phyloP scores from a whole-genome alignment of 2,888 invertebrate species.

The Magallana nippona region DNA sequence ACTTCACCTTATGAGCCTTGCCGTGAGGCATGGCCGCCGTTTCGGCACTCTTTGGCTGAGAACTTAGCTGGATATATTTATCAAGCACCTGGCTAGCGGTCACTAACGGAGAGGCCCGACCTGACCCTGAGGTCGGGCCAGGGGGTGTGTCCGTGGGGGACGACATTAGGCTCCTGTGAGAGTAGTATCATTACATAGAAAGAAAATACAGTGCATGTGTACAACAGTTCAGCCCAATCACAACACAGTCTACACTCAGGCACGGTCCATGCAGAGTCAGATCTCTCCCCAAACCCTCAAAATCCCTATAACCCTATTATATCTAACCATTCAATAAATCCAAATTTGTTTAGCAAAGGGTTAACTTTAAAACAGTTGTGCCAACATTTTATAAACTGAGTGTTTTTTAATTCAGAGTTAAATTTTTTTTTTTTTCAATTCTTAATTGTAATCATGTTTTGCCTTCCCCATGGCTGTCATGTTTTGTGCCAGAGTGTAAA shows the following conservation, averaged over 20 bases:
- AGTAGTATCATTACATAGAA: conserved; percentile 51
- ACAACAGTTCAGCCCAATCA: conserved; percentile 23
- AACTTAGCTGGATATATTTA: conserved; percentile 66
- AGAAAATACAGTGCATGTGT: conserved; percentile 42
- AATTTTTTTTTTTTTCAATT: no score
- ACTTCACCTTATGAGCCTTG: conserved; percentile 51
- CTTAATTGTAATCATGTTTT: no score
- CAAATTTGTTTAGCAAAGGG: no score
- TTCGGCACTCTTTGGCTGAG: conserved; percentile 52
- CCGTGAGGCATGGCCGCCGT: conserved; percentile 42
- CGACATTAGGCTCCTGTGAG: conserved; percentile 65
- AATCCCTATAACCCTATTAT: no score
- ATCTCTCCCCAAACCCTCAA: no score
- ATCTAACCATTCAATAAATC: no score
- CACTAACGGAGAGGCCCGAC: conserved; percentile 62
- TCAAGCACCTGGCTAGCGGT: conserved; percentile 66
- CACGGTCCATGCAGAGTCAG: not conserved
- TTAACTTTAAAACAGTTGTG: no score
- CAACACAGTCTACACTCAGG: not conserved
- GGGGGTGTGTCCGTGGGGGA: conserved; percentile 40
- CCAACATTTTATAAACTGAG: no score
- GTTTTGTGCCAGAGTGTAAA: not conserved
- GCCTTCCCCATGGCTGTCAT: no score
- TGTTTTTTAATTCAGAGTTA: no score
- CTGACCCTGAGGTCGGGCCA: conserved; percentile 51